Percentiles rank a stretch among this genome's conserved stretches.
Conservation (phyloP, 2,888 invertebrate genomes). For the Microdon myrmicae region DNA sequence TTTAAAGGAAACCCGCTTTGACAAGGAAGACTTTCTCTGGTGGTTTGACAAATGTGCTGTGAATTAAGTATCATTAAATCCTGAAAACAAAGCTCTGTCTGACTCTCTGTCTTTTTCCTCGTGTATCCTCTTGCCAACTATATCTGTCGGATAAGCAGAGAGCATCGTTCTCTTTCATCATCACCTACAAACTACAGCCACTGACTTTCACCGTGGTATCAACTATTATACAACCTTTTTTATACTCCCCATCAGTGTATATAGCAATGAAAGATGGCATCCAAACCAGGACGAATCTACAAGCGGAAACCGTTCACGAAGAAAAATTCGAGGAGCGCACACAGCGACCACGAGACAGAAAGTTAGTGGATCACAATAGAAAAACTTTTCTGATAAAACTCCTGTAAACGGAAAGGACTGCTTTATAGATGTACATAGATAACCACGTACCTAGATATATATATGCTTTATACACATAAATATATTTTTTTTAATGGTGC, state of each 20-base stretch:
- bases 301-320: slow-evolving; percentile 12
- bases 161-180: background rate
- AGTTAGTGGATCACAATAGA: slow-evolving; percentile 50
- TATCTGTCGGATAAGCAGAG: background rate
- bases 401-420: slow-evolving; percentile 48
- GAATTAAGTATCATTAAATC: slow-evolving; percentile 36
- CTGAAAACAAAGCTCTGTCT: slow-evolving; percentile 18
- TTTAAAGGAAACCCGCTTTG: slow-evolving; percentile 42
- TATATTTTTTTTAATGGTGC: slow-evolving; percentile 51
- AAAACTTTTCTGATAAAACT: slow-evolving; percentile 52
- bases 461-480: no score
- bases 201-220: slow-evolving; percentile 7
- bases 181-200: slow-evolving; percentile 6
- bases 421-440: slow-evolving; percentile 21
- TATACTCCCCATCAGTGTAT: slow-evolving; percentile 14
- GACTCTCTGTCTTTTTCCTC: no score
- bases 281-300: slow-evolving; percentile 4
- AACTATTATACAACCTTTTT: slow-evolving; percentile 15
- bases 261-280: slow-evolving; percentile 44
- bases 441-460: background rate
- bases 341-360: slow-evolving; percentile 41
- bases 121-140: no score
- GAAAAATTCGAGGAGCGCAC: slow-evolving; percentile 19
- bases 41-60: slow-evolving; percentile 43
- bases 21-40: slow-evolving; percentile 24